Conservation (phyloP, 2,113 vertebrate species). For the Pantherophis guttatus region DNA sequence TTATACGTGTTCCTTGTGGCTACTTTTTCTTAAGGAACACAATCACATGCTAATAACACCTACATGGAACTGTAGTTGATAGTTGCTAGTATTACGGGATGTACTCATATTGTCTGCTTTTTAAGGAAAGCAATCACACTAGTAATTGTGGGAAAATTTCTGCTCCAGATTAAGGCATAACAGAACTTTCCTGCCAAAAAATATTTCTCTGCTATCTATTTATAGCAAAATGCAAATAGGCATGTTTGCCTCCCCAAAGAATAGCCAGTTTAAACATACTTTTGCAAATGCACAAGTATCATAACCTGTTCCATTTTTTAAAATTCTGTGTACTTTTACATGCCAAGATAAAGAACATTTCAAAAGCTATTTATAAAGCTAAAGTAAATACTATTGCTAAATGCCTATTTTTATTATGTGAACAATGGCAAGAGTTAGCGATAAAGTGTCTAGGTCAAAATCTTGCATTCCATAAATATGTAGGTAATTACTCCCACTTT, state of each 20-base stretch:
- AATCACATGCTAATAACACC: not conserved
- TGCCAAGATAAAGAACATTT: not conserved
- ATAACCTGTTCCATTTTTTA: not conserved
- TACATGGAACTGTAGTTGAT: not conserved
- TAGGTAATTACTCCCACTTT: not conserved
- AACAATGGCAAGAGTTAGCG: not conserved
- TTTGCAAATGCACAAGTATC: not conserved
- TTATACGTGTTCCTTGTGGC: not conserved
- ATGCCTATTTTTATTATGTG: not conserved
- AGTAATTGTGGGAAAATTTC: not conserved
- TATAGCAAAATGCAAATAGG: not conserved
- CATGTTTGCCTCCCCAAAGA: not conserved
- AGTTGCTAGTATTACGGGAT: not conserved
- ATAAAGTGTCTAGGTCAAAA: not conserved
- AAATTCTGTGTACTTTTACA: not conserved
- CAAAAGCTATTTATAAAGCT: not conserved
- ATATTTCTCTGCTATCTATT: not conserved
- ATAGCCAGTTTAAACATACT: not conserved
- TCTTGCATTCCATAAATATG: not conserved
- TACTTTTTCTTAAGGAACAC: not conserved
- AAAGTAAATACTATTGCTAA: not conserved
- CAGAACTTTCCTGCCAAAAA: not conserved
- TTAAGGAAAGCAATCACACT: not conserved
- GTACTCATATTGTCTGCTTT: not conserved
- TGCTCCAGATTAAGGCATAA: not conserved